Base-by-base conservation (phyloP, 2,888 invertebrate genomes). In the Rambutsinella grinnellia region DNA sequence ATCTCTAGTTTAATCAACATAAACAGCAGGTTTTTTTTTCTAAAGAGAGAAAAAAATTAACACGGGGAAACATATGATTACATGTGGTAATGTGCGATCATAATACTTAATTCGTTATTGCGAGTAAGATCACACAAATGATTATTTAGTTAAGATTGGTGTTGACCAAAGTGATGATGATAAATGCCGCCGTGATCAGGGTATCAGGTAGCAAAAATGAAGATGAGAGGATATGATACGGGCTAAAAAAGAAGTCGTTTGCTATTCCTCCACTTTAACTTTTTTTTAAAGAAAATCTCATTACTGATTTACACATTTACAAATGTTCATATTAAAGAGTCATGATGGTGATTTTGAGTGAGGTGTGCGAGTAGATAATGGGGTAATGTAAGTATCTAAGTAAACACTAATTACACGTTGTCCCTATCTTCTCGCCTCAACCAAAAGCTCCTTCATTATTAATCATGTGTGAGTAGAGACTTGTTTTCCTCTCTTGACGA, bases 341-440 rank as follows among this genome's bases (percentile, higher is more conserved):
- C 6, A 36, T 36, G 36, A 8, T 36, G 36, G 36, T 8, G 36
- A 36, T 36, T 13, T 36, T 36, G 36, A 36, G 36, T 36, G 36
- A 36, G 36, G 36, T 36, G 36, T 36, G 36, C 5, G 36, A 58
- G 49, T 49, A 58, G 46, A 68, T 49, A 68, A 68, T 36, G 56
- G 13, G 36, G 36, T 36, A 36, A 36, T 36, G 36, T 36, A 13
- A 36, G 36, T 13, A 13, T 36, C 36, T 36, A 1, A 56, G 56
- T 56, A 26, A 68, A 51, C 57, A 51, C 71, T 71, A 71, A 71
- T 71, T 71, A 71, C 63, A 71, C 44, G 63, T 53, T 71, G 71
- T 71, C 63, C 63, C 63, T 63, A 63, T 63, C 47, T 53, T 70
- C 44, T 15, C 47, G 58, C 46, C 36, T 36, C 36, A 36, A 13